These are phyloP conservation scores for Tiliacea aurago DNA, from an alignment of 2,888 invertebrate genomes.

Conservation along the genomic window DNA sequence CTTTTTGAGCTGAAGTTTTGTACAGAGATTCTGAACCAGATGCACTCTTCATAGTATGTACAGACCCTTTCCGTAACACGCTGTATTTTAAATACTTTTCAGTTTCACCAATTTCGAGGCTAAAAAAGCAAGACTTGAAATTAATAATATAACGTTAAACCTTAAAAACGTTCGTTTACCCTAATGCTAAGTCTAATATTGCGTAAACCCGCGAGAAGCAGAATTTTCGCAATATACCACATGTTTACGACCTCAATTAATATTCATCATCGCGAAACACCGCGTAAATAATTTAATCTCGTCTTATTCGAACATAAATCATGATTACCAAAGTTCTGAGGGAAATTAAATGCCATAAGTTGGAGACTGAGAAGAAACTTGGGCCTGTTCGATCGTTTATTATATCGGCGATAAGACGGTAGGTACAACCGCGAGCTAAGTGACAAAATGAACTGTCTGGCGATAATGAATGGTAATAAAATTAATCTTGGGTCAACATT, in stretches of 20 bases:
- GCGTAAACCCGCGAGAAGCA: not conserved
- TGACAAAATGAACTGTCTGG: conserved; percentile 32
- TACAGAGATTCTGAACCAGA: no score
- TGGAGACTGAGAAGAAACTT: conserved; percentile 52
- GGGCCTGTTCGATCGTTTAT: conserved; percentile 49
- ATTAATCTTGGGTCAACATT: no score
- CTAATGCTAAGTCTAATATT: not conserved
- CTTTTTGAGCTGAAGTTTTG: no score
- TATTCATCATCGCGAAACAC: conserved; percentile 33
- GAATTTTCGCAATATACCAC: conserved; percentile 13
- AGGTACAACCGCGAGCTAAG: not conserved
- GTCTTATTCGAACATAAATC: conserved; percentile 46
- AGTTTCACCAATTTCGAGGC: no score
- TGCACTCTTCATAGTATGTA: no score
- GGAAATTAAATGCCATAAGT: conserved; percentile 62
- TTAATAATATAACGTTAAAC: not conserved
- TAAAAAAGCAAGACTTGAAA: not conserved
- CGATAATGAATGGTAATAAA: conserved; percentile 10
- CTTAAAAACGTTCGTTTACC: no score
- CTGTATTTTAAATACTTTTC: no score
- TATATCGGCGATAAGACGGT: conserved; percentile 42
- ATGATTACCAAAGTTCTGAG: conserved; percentile 55
- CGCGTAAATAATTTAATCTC: conserved; percentile 33
- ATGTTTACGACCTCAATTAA: conserved; percentile 29
- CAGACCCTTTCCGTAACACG: no score